Conservation (phyloP, 2,113 vertebrate genomes). For the Oryctolagus cuniculus region mOryCun1.1 NC_091440.1:18064501-18065000, state of each 20-base stretch:
- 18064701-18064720: not conserved
- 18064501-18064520: slow-evolving; percentile 80
- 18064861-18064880: too few species aligned
- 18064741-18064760: not conserved
- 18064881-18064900: too few species aligned
- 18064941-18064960: too few species aligned
- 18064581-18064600: not conserved
- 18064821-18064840: not conserved
- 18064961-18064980: too few species aligned
- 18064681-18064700: not conserved
- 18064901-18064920: too few species aligned
- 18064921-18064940: too few species aligned
- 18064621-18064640: not conserved
- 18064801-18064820: not conserved
- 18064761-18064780: not conserved
- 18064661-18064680: not conserved
- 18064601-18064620: slow-evolving; percentile 61
- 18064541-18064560: slow-evolving; percentile 15
- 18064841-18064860: too few species aligned
- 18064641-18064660: not conserved
- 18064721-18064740: not conserved
- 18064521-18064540: slow-evolving; percentile 82
- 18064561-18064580: slow-evolving; percentile 16
- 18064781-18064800: not conserved
- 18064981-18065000: too few species aligned